Evolutionary conservation across 2,113 vertebrate genomes (phyloP).

Genomic region (Psophia crepitans): DNA sequence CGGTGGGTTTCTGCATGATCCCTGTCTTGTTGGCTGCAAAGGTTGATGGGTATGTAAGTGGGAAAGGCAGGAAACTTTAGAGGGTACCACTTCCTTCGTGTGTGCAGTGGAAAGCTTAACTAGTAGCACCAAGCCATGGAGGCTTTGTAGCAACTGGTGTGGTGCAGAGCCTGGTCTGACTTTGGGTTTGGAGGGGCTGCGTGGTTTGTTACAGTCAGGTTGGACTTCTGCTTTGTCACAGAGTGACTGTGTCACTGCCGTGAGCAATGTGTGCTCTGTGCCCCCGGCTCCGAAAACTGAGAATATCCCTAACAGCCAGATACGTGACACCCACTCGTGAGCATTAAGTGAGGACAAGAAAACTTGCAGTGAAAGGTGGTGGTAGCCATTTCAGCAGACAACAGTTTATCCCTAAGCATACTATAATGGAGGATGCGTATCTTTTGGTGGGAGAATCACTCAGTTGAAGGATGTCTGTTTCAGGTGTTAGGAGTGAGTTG

Average conservation of each 20-base stretch:
- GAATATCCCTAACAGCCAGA: not conserved
- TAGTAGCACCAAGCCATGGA: not conserved
- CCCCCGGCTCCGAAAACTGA: not conserved
- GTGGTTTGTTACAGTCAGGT: not conserved
- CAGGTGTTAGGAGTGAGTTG: not conserved
- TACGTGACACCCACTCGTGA: not conserved
- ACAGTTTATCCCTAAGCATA: not conserved
- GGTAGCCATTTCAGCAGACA: not conserved
- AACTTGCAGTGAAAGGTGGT: not conserved
- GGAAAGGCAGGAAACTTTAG: not conserved
- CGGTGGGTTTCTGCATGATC: not conserved
- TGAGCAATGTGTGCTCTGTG: not conserved
- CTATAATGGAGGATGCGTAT: not conserved
- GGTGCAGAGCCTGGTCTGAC: not conserved
- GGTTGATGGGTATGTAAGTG: not conserved
- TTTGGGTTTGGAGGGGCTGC: not conserved
- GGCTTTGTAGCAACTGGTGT: not conserved
- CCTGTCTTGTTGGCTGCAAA: not conserved
- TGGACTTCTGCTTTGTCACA: not conserved
- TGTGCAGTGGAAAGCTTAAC: not conserved
- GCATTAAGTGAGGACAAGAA: not conserved
- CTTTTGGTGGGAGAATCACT: not conserved
- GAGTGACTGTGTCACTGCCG: fast-evolving
- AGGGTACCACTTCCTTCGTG: not conserved
- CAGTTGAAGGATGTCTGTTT: not conserved